phyloP scores from a whole-genome alignment of 2,888 invertebrate species.

The Melinaea marsaeus region DNA sequence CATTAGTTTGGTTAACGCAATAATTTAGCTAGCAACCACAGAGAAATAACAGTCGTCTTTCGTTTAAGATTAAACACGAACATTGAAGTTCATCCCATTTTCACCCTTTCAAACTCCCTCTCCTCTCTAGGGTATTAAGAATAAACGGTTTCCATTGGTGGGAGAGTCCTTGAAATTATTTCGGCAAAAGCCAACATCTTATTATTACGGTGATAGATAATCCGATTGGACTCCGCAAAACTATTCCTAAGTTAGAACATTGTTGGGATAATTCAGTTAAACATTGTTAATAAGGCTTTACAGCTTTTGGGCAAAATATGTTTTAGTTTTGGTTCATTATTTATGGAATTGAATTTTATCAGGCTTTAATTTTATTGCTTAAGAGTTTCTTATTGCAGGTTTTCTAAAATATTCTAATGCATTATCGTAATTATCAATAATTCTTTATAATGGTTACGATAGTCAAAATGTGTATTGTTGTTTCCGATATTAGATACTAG shows the following conservation, averaged over 20 bases:
- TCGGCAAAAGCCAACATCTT: constrained; percentile 5
- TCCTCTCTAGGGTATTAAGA: constrained; percentile 5
- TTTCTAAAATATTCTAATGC: no score
- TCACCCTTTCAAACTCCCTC: not conserved
- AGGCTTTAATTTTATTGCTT: no score
- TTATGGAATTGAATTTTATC: no score
- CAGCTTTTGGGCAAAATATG: not conserved
- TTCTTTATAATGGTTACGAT: no score
- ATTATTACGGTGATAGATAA: constrained; percentile 6
- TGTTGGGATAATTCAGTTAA: constrained; percentile 6
- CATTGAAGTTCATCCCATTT: constrained; percentile 1
- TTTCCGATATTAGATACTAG: no score
- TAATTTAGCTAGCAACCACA: not conserved
- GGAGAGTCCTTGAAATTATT: constrained; percentile 7
- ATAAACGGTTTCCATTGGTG: constrained; percentile 12
- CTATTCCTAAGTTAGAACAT: constrained; percentile 6
- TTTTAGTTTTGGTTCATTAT: not conserved
- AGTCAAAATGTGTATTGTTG: no score
- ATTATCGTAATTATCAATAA: no score
- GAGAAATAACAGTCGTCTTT: not conserved
- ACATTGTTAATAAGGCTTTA: constrained; percentile 3
- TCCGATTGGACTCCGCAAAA: constrained; percentile 6
- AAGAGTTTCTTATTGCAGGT: no score
- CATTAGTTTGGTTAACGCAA: constrained; percentile 1
- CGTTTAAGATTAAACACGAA: not conserved